phyloP scores from a whole-genome alignment of 37 sponge, comb jelly and placozoan species.

The Ephydatia muelleri region DNA sequence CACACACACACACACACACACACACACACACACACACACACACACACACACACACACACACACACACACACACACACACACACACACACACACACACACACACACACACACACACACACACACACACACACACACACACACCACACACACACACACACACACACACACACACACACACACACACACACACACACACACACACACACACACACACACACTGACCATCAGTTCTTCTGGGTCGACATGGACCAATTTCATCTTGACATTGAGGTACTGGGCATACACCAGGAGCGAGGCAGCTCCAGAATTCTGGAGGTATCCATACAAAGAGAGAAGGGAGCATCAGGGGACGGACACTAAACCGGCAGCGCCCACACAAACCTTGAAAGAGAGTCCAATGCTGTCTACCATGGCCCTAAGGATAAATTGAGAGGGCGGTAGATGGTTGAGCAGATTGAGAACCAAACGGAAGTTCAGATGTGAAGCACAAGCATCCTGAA shows the following conservation, averaged over 20 bases:
- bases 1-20: not conserved
- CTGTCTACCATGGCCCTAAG: slow-evolving; percentile 43
- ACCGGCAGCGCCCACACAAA: not conserved
- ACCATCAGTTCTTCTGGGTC: slow-evolving; percentile 44
- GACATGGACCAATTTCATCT: slow-evolving; percentile 42
- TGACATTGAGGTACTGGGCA: slow-evolving; percentile 24
- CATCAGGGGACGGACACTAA: not conserved
- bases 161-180: too few species aligned
- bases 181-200: slow-evolving; percentile 16
- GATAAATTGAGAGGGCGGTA: slow-evolving; percentile 55
- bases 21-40: too few species aligned
- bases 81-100: too few species aligned
- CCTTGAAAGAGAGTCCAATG: slow-evolving; percentile 33
- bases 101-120: too few species aligned
- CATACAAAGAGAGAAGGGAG: slow-evolving; percentile 2
- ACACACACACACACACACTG: not conserved
- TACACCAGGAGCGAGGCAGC: slow-evolving; percentile 39
- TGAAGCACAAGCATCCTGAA: slow-evolving; percentile 46
- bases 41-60: too few species aligned
- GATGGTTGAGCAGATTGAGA: slow-evolving; percentile 38
- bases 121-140: not conserved
- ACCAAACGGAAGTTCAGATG: slow-evolving; percentile 58
- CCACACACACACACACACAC: not conserved
- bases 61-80: not conserved
- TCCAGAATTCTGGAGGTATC: slow-evolving; percentile 3